Evolutionary conservation across 2,797 vertebrate genomes (phyloP), one percentile per base, ranked within the genome.

Genomic region (Neosilurus hyrtlii): DNA sequence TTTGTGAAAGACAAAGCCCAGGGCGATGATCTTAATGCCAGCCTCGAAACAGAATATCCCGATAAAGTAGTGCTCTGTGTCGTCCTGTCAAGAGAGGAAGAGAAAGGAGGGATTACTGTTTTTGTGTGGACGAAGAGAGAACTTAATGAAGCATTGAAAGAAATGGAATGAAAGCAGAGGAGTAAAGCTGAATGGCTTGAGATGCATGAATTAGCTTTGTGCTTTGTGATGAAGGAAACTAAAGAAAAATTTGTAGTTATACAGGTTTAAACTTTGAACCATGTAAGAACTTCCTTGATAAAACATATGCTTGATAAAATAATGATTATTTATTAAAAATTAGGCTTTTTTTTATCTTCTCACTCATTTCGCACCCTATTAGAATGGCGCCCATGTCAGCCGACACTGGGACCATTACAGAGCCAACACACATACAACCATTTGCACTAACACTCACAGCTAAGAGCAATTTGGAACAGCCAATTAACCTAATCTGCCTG

Each of bases 41-140:
- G 96, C 96, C 91, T 96, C 96, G 24, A 97, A 96, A 91, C 96
- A 97, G 89, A 97, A 97, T 90, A 97, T 96, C 87, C 96, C 96
- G 86, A 97, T 96, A 91, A 97, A 97, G 86, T 96, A 96, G 4
- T 95, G 95, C 88, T 97, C 96, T 0, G 96, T 97, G 89, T 96
- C 95, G 0, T 97, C 96, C 96, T 97, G 89, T 0, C 89, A 89
- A 86, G 78, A 89, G 82, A 88, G 81, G 86, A 84, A 88, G 79
- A 89, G 81, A 82, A 85, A 88, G 80, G 87, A 86, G 22, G 87
- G 84, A 52, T 76, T 83, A 80, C 82, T 82, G 75, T 89, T 91
- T 92, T 92, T 91, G 80, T 90, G 84, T 37, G 63, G 83, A 79
- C 75, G 86, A 89, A 89, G 83, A 91, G 82, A 85, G 87, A 68